Evolutionary conservation across 2,113 vertebrate genomes (phyloP).

Genomic region (Austrofundulus limnaeus): DNA sequence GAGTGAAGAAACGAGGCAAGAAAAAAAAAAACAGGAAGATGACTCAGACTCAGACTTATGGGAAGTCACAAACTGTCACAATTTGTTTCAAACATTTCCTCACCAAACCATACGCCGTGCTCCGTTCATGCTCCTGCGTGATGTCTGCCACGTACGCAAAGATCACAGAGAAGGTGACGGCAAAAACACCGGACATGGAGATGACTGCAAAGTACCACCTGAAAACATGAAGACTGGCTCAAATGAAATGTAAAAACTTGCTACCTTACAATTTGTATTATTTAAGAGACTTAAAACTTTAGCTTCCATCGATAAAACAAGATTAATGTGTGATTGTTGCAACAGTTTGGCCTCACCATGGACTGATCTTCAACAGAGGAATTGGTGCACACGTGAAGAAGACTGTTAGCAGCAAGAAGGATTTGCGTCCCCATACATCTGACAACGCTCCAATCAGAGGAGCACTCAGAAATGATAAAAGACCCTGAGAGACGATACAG

Average conservation of each 20-base stretch:
- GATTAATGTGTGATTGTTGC: not conserved
- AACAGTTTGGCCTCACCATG: constrained; percentile 81
- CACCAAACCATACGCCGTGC: constrained; percentile 90
- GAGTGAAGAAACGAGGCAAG: not conserved
- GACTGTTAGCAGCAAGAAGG: constrained; percentile 93
- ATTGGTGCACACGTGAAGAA: constrained; percentile 98
- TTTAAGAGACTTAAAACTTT: no score
- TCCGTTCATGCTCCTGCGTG: constrained; percentile 91
- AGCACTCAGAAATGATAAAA: constrained; percentile 95
- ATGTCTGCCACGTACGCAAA: constrained; percentile 92
- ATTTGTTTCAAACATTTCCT: constrained; percentile 42
- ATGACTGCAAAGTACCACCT: constrained; percentile 97
- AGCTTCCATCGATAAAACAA: not conserved
- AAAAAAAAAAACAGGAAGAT: not conserved
- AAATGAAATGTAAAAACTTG: not conserved
- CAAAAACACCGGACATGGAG: constrained; percentile 92
- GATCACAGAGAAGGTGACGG: constrained; percentile 91
- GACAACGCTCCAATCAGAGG: constrained; percentile 94
- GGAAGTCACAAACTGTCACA: not conserved
- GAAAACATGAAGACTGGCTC: constrained; percentile 16
- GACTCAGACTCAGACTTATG: not conserved
- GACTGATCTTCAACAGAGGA: constrained; percentile 95
- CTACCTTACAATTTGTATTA: no score
- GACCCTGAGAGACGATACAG: constrained; percentile 76
- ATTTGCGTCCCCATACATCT: constrained; percentile 96